These are phyloP conservation scores for Drosophila barbarae DNA, from an alignment of 2,888 invertebrate species.

Conservation along the genomic window DNA sequence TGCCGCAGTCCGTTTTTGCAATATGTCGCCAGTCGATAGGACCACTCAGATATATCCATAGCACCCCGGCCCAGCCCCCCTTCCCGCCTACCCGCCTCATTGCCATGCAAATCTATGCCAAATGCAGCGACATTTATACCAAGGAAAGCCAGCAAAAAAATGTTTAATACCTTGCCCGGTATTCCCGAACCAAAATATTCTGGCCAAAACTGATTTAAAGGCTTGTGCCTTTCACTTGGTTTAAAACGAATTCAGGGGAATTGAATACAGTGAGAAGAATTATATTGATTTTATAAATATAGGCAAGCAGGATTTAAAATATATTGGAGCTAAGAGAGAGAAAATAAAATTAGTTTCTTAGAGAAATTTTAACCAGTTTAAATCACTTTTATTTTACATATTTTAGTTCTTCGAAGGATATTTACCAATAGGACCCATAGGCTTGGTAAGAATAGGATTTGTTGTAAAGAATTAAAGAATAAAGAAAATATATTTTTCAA, in stretches of 20 bases:
- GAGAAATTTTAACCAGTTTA: too few relatives aligned
- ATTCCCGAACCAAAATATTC: conserved; percentile 11
- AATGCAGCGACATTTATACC: conserved; percentile 66
- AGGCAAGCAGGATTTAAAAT: background rate
- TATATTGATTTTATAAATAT: background rate
- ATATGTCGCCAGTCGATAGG: conserved; percentile 67
- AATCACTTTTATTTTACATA: too few relatives aligned
- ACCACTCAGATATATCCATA: conserved; percentile 2
- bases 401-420: too few relatives aligned
- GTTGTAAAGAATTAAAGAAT: too few relatives aligned
- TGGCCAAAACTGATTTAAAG: conserved; percentile 43
- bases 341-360: too few relatives aligned
- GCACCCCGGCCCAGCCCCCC: background rate
- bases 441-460: too few relatives aligned
- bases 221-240: background rate
- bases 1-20: conserved; percentile 46
- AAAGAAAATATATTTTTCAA: conserved; percentile 53
- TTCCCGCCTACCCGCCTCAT: conserved; percentile 30
- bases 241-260: too few relatives aligned
- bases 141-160: conserved; percentile 42
- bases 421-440: too few relatives aligned
- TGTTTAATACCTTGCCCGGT: conserved; percentile 52
- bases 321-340: too few relatives aligned
- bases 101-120: conserved; percentile 72
- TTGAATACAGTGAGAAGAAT: background rate